Evolutionary conservation across 2,888 invertebrate species (phyloP).

Genomic region (Notodonta ziczac): DNA sequence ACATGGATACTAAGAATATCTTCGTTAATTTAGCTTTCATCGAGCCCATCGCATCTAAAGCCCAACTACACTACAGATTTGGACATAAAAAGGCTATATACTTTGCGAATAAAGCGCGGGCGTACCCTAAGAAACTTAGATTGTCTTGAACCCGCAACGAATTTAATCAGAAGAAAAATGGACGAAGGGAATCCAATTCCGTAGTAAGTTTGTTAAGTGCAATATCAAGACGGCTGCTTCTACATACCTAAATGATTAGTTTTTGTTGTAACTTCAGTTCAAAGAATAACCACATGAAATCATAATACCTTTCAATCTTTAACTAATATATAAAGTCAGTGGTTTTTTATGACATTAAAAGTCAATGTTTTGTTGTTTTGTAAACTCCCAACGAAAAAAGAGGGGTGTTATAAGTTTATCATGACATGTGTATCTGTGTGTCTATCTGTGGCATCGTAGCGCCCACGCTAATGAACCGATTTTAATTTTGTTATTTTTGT

Average conservation of each 20-base stretch:
- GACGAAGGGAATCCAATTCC: neutral
- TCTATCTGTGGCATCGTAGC: too few species aligned
- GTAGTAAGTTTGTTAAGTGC: conserved; percentile 1
- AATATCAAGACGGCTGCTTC: neutral
- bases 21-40: neutral
- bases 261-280: neutral
- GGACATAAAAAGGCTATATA: neutral
- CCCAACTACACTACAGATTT: neutral
- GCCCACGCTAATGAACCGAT: too few species aligned
- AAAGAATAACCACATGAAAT: too few species aligned
- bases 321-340: too few species aligned
- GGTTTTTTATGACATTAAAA: too few species aligned
- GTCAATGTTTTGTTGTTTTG: too few species aligned
- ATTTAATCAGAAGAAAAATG: conserved; percentile 9
- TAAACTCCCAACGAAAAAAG: too few species aligned
- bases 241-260: neutral
- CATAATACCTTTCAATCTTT: too few species aligned
- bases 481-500: too few species aligned
- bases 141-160: conserved; percentile 4
- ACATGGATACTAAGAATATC: neutral
- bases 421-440: too few species aligned
- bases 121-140: conserved; percentile 4
- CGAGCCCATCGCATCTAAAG: neutral
- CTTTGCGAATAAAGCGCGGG: neutral
- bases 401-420: too few species aligned